Base-by-base conservation (phyloP, 2,797 vertebrate genomes). In the Avahi laniger region DNA sequence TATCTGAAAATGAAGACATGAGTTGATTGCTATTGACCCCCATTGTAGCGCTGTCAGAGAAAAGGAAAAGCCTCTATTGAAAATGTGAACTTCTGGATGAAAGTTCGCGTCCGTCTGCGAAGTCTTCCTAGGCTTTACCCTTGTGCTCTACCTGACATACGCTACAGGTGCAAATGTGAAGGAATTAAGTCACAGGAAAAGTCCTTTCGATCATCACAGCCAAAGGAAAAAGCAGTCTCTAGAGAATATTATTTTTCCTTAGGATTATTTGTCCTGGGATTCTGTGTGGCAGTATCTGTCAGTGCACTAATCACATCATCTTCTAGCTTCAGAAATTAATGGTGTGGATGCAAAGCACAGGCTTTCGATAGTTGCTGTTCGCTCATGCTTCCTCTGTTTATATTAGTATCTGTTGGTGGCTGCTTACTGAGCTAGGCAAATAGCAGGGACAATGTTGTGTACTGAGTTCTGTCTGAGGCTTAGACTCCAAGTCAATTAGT, bases 1-100 rank as follows among this genome's bases (percentile, higher is more conserved):
- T 59, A 61, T 65, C 81, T 30, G n/a, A 93, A 94, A 80, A 92
- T n/a, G 38, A 69, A 96, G 91, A 18, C 2, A 9, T 38, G 28
- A 94, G 50, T 48, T 67, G 24, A 38, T 70, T 89, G 18, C 57
- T 87, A 26, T 48, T 65, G 93, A 72, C 5, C 2, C 9, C 4
- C 20, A 81, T 1, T 65, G 10, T 13, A 57, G 20, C 30, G 2
- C 30, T 52, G 1, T 91, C 41, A 86, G 35, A 57, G 81, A 59
- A 83, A 96, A 89, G 50, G 30, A 65, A 83, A 61, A 61, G 33
- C 8, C 43, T 73, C 33, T 35, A 33, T 2, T 14, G 72, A 85
- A 70, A 87, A 35, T 15, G 46, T 50, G 69, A 91, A 61, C 43
- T 81, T 81, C 85, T 52, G 48, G 63, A 76, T 59, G 52, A 78